A percentile compares a stretch with the other conserved stretches of the same genome.
Evolutionary conservation across 2,113 vertebrate species (phyloP).

Genomic region (Xiphorhynchus elegans): DNA sequence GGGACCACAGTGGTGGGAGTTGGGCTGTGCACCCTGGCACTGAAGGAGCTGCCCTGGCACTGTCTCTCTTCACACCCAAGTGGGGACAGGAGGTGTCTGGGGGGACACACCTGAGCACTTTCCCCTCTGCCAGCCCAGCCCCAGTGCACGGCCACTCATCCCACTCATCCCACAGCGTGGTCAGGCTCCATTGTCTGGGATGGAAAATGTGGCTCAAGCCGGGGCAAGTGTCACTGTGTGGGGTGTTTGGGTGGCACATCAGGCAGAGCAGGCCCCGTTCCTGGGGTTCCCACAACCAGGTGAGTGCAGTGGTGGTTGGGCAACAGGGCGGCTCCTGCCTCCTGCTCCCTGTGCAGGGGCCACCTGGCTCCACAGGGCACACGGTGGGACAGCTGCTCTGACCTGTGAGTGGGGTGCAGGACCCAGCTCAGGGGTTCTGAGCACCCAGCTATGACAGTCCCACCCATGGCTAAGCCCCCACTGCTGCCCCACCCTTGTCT

Average conservation of each 20-base stretch:
- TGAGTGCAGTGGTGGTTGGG: not conserved
- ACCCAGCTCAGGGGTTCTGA: rapidly evolving
- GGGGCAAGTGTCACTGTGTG: not conserved
- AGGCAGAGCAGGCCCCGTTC: not conserved
- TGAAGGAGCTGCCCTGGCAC: not conserved
- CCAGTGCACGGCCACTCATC: rapidly evolving
- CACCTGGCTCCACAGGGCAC: rapidly evolving
- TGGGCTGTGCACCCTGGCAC: not conserved
- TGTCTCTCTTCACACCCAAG: not conserved
- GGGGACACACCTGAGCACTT: not conserved
- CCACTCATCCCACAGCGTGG: rapidly evolving
- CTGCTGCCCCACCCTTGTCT: rapidly evolving
- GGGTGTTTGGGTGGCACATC: rapidly evolving
- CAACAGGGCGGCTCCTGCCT: not conserved
- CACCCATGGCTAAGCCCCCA: rapidly evolving
- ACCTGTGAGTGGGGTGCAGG: rapidly evolving
- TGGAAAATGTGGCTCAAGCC: not conserved
- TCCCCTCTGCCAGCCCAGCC: not conserved
- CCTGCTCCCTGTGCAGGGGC: not conserved
- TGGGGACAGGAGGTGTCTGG: not conserved
- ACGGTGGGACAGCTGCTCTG: rapidly evolving
- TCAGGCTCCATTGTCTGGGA: not conserved
- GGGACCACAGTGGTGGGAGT: not conserved
- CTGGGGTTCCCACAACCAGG: not conserved
- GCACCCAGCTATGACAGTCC: rapidly evolving